A percentile compares a stretch with the other conserved stretches of the same genome.
Evolutionary conservation across 2,888 invertebrate genomes (phyloP).

Genomic region (Idaea aversata): DNA sequence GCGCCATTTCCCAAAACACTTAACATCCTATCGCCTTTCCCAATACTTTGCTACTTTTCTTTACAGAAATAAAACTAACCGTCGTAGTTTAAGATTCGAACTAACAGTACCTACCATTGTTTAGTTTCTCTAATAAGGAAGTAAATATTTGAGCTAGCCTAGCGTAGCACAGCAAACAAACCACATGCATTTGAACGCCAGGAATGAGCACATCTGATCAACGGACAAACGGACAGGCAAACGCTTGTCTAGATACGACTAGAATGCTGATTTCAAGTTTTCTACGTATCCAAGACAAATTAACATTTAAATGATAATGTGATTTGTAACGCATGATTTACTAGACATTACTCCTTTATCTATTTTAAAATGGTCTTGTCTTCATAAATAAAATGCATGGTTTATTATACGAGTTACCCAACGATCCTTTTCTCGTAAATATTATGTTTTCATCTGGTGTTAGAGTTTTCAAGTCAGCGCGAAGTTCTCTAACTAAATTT

Average conservation of each 20-base stretch:
- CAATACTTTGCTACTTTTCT: too few species aligned
- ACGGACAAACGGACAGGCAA: not conserved
- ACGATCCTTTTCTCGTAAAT: too few species aligned
- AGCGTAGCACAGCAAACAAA: constrained; percentile 41
- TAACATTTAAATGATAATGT: not conserved
- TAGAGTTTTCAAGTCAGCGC: too few species aligned
- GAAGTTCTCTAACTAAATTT: too few species aligned
- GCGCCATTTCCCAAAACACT: constrained; percentile 3
- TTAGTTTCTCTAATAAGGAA: constrained; percentile 72
- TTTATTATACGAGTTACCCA: too few species aligned
- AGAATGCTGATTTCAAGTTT: not conserved
- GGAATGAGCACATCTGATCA: constrained; percentile 23
- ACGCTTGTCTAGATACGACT: not conserved
- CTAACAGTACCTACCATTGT: constrained; percentile 64
- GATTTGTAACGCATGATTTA: not conserved
- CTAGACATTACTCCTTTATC: not conserved
- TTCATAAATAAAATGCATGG: too few species aligned
- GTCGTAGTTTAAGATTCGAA: constrained; percentile 53
- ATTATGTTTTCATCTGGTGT: too few species aligned
- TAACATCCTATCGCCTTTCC: constrained; percentile 36
- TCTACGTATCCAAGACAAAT: not conserved
- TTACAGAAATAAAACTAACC: constrained; percentile 16
- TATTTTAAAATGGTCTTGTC: not conserved
- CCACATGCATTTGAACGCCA: constrained; percentile 39
- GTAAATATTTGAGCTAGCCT: constrained; percentile 69